A percentile compares a stretch with the other conserved stretches of the same genome.
These are phyloP conservation scores for Microcebus griseorufus DNA, from an alignment of 2,113 vertebrate genomes.

Conservation along the genomic window DNA sequence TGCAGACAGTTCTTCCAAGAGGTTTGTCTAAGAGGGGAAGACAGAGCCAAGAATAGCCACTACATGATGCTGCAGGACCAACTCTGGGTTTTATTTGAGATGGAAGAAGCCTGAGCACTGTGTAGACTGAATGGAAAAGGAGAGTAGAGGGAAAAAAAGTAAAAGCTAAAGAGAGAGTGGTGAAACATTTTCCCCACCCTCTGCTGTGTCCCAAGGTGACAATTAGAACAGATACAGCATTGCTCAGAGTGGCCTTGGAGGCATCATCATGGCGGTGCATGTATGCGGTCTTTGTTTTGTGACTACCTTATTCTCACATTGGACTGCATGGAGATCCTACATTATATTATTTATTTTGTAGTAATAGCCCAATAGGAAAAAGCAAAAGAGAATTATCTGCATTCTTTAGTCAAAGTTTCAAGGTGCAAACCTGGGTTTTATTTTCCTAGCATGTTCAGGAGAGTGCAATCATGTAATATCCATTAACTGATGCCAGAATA, in stretches of 20 bases:
- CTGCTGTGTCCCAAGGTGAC: no score
- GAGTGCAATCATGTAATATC: neutral
- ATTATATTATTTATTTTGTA: neutral
- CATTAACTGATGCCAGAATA: neutral
- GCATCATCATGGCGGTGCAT: neutral
- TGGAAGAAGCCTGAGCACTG: neutral
- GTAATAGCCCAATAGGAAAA: neutral
- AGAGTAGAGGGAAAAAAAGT: neutral
- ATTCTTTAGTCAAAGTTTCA: neutral
- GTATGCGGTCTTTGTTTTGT: neutral
- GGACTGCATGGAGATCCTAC: neutral
- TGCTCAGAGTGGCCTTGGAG: neutral
- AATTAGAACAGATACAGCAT: neutral
- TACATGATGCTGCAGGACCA: neutral
- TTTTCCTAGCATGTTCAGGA: neutral
- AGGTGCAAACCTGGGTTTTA: neutral
- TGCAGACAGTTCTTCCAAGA: neutral
- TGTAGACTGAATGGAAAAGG: neutral
- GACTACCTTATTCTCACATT: neutral
- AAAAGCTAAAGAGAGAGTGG: neutral
- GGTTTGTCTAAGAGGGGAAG: neutral
- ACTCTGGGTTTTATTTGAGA: neutral
- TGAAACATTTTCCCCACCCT: neutral
- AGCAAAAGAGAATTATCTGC: neutral
- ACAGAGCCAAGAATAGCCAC: rapidly evolving